Percentiles rank a stretch among this genome's conserved stretches.
Conservation (phyloP, 1,140 invertebrate genomes). For the Pogonomyrmex barbatus region DNA sequence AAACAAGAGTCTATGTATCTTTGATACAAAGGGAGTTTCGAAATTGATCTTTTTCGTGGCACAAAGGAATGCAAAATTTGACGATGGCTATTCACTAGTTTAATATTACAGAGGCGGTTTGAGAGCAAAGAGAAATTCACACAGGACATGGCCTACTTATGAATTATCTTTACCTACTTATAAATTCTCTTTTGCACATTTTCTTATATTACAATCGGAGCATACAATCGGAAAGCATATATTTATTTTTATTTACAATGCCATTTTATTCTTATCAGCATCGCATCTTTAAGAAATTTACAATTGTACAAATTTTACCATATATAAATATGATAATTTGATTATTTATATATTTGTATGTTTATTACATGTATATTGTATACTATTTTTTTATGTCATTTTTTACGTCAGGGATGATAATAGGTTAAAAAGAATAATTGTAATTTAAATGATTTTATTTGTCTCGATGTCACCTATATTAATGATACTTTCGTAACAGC, state of each 20-base stretch:
- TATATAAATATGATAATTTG: not conserved
- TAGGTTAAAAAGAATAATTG: slow-evolving; percentile 5
- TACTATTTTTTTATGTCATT: not conserved
- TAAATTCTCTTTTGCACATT: not conserved
- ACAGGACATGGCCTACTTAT: slow-evolving; percentile 18
- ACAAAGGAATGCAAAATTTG: slow-evolving; percentile 71
- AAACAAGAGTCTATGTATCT: slow-evolving; percentile 14
- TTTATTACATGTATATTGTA: not conserved
- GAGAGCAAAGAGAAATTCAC: slow-evolving; percentile 2
- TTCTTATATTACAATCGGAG: not conserved
- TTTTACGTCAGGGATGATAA: not conserved
- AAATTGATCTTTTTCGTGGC: slow-evolving; percentile 54
- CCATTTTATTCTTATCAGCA: not conserved
- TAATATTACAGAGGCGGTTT: slow-evolving; percentile 45
- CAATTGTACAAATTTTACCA: not conserved
- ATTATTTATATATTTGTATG: not conserved
- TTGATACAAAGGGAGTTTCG: slow-evolving; percentile 32
- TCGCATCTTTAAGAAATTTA: slow-evolving; percentile 1
- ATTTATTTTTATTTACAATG: not conserved
- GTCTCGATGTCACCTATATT: not conserved
- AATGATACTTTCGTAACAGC: not conserved
- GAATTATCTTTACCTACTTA: too few species aligned
- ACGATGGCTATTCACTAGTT: slow-evolving; percentile 61
- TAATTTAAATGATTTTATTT: not conserved
- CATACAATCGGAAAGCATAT: not conserved